phyloP scores from a whole-genome alignment of 1,140 invertebrate genomes.

The Calosoma granatense region DNA sequence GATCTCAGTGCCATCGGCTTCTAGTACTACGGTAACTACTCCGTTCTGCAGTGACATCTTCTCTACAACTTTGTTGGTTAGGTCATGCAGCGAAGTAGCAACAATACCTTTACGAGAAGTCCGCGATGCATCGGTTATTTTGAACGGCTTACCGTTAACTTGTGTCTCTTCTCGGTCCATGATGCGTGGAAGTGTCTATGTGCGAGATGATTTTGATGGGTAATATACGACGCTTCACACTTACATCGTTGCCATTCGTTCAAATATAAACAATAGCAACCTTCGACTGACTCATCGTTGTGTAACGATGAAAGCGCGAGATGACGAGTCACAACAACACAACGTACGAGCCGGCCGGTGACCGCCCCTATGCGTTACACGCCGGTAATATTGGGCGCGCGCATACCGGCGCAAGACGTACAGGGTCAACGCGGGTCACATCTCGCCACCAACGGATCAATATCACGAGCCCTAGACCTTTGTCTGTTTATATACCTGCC shows the following conservation, averaged over 20 bases:
- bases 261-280: too few relatives aligned
- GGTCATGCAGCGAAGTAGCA: conserved; percentile 61
- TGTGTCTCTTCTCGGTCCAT: not conserved
- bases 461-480: conserved; percentile 1
- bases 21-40: conserved; percentile 47
- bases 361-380: not conserved
- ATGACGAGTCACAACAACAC: not conserved
- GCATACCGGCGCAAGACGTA: not conserved
- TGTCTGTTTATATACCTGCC: not conserved
- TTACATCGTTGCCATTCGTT: too few relatives aligned
- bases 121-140: conserved; percentile 58
- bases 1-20: conserved; percentile 78
- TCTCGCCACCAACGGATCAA: not conserved
- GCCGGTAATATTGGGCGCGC: not conserved
- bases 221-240: too few relatives aligned
- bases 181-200: too few relatives aligned
- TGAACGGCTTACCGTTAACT: conserved; percentile 42
- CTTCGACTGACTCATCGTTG: too few relatives aligned
- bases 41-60: conserved; percentile 43
- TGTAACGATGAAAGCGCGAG: too few relatives aligned
- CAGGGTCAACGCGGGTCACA: conserved; percentile 2
- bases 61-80: conserved; percentile 56
- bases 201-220: not conserved
- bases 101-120: conserved; percentile 72
- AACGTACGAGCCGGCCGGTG: not conserved